phyloP scores from a whole-genome alignment of 2,797 vertebrate genomes.

The Harpagifer antarcticus region DNA sequence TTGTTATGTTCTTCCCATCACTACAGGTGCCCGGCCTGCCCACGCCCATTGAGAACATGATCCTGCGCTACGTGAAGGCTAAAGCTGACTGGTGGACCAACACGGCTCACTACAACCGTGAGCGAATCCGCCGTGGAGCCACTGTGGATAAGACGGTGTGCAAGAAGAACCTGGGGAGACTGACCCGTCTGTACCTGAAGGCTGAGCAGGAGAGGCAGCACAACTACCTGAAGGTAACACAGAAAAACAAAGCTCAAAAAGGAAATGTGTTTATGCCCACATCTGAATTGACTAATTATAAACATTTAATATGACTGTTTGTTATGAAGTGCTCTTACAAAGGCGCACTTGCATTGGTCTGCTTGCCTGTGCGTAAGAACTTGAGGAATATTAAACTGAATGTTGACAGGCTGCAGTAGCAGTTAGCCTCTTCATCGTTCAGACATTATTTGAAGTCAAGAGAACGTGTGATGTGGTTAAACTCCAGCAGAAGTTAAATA shows the following conservation, averaged over 20 bases:
- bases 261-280: neutral
- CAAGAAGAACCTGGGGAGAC: slow-evolving; percentile 97
- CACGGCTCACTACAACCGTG: slow-evolving; percentile 98
- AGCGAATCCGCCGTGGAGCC: slow-evolving; percentile 96
- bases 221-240: slow-evolving; percentile 96
- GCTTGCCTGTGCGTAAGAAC: slow-evolving; percentile 80
- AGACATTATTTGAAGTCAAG: slow-evolving; percentile 43
- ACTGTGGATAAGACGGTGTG: slow-evolving; percentile 99
- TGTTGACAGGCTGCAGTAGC: slow-evolving; percentile 52
- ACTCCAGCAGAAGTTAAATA: neutral
- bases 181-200: slow-evolving; percentile 97
- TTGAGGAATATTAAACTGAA: slow-evolving; percentile 70
- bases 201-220: slow-evolving; percentile 99
- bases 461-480: neutral
- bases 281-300: neutral
- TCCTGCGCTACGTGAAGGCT: slow-evolving; percentile 98
- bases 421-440: slow-evolving; percentile 35
- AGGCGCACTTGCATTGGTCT: slow-evolving; percentile 78
- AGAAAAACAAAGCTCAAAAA: neutral
- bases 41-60: slow-evolving; percentile 99
- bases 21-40: slow-evolving; percentile 95
- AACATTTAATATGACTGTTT: neutral
- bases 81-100: slow-evolving; percentile 99
- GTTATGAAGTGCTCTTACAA: slow-evolving; percentile 60
- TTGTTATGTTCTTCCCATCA: neutral